Base-by-base conservation (phyloP, 1,140 invertebrate species). In the Drosophila sp. region DNA sequence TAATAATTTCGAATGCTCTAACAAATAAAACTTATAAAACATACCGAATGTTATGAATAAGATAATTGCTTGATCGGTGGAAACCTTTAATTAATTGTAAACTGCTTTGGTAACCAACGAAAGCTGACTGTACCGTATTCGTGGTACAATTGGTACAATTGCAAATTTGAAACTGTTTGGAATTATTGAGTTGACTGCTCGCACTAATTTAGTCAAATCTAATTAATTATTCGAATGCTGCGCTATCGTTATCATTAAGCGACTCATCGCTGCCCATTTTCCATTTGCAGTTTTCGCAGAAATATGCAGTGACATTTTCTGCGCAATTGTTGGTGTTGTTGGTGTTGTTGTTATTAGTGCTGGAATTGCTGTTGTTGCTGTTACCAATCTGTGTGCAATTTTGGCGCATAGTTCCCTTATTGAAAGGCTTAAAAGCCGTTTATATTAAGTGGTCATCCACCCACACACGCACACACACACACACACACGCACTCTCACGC, bases 381-480 rank as follows among this genome's bases (percentile, higher is more conserved):
- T 25, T 38, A 13, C 9, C 27, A 29, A 41, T 1, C 11, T 62
- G 36, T 40, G 38, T 13, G 64, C 64, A 73, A 69, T 69, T 77
- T 69, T 69, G 13, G 46, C 46, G 58, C 71, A 77, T 63, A 69
- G 57, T 70, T 57, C 41, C 11, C n/a, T 16, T 11, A 61, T 48
- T 59, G 56, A 66, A 50, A 72, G 56, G 43, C 54, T 58, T 76
- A 67, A 72, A 76, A 72, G 69, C 73, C 48, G 41, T 57, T 67
- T 66, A 61, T 45, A 56, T 75, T 45, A 64, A 58, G 32, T 46
- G 9, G n/a, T 16, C 21, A 41, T 38, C 40, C 21, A 41, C 32
- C 7, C 54, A 11, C 54, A 32, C 27, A 43, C 48, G 13, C 43
- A 14, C 16, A 13, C 43, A 50, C 11, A 41, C 34, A 43, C 38